Percentiles rank a stretch among this genome's conserved stretches.
Evolutionary conservation across 2,113 vertebrate species (phyloP).

Genomic region (Nesoenas mayeri): DNA sequence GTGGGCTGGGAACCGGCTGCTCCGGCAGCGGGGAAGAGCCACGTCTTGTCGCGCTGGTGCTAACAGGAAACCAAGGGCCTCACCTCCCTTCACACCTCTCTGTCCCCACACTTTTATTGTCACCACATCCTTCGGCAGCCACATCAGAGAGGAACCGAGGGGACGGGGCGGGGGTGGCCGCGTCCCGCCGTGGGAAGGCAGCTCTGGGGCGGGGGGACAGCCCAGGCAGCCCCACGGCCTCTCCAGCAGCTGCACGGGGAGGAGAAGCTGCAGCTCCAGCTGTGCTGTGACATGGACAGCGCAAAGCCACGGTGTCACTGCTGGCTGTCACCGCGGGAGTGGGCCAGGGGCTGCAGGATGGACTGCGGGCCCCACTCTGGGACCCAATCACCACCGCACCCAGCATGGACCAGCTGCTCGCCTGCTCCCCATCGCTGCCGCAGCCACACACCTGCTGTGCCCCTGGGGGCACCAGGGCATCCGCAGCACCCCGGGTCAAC

Average conservation of each 20-base stretch:
- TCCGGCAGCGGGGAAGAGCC: not conserved
- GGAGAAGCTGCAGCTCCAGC: accelerated
- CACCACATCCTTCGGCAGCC: slow-evolving; percentile 31
- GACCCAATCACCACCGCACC: accelerated
- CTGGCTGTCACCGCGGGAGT: accelerated
- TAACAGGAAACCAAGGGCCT: slow-evolving; percentile 41
- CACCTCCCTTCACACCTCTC: slow-evolving; percentile 10
- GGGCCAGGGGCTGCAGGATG: not conserved
- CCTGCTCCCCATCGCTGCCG: not conserved
- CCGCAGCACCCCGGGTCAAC: too few species aligned
- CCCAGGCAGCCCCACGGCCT: not conserved
- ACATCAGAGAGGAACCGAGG: not conserved
- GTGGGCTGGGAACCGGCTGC: slow-evolving; percentile 3
- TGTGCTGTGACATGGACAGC: accelerated
- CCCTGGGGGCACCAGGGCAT: too few species aligned
- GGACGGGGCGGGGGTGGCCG: not conserved
- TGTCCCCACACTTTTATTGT: not conserved
- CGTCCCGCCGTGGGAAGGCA: not conserved
- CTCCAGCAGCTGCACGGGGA: accelerated
- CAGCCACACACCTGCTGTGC: not conserved
- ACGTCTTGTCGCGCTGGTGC: not conserved
- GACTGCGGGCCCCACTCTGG: not conserved
- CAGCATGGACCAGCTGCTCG: not conserved
- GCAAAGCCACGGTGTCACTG: accelerated
- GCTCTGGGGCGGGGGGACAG: not conserved